Conservation (phyloP, 2,888 invertebrate genomes). For the Sipha maydis region DNA sequence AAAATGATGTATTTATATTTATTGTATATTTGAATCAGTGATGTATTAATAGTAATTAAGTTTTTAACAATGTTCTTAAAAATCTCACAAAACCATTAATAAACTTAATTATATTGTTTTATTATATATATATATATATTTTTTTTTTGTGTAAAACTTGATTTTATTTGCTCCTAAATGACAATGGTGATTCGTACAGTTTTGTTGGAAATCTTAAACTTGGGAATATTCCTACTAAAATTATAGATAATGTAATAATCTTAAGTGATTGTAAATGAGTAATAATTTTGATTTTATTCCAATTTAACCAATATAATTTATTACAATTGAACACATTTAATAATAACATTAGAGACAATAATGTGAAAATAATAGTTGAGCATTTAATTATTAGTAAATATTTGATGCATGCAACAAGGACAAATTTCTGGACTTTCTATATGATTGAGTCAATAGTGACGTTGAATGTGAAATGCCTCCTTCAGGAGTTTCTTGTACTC, state of each 20-base stretch:
- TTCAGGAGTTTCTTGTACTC: background rate
- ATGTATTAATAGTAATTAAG: background rate
- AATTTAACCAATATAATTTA: no score
- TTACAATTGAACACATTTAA: no score
- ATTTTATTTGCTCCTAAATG: no score
- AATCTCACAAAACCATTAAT: background rate
- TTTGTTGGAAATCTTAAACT: no score
- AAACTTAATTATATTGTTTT: background rate
- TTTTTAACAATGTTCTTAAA: background rate
- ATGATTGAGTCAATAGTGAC: conserved; percentile 11
- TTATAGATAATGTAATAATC: no score
- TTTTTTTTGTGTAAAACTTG: no score
- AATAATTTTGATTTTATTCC: no score
- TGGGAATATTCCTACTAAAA: no score
- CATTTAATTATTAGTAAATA: background rate
- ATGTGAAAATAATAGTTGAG: no score
- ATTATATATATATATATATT: background rate
- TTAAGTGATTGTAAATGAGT: no score
- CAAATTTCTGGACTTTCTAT: background rate
- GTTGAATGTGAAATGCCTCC: conserved; percentile 6
- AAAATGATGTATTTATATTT: background rate
- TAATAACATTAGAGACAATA: no score
- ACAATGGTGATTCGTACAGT: no score
- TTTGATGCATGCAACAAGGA: conserved; percentile 3
- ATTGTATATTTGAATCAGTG: background rate